These are phyloP conservation scores for Morpho deidamia DNA, from an alignment of 2,888 invertebrate species.

Conservation along the genomic window DNA sequence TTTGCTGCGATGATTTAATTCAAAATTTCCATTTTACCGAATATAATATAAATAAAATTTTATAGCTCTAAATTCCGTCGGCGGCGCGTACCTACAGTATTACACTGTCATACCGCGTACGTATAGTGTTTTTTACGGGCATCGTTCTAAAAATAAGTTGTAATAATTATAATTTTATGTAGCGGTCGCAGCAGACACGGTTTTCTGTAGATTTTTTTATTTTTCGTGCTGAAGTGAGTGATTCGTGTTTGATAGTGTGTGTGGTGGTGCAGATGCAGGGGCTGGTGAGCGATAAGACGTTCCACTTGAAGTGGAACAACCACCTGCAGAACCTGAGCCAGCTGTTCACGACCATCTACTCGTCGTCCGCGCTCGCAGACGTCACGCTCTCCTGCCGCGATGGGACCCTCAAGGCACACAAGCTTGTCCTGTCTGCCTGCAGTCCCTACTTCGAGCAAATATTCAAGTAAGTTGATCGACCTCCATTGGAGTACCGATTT, in stretches of 20 bases:
- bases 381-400: conserved; percentile 85
- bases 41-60: conserved; percentile 66
- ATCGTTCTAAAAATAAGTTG: conserved; percentile 79
- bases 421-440: conserved; percentile 85
- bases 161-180: conserved; percentile 79
- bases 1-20: conserved; percentile 50
- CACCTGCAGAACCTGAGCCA: conserved; percentile 84
- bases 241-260: conserved; percentile 61
- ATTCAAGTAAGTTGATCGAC: conserved; percentile 70
- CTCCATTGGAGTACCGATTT: conserved; percentile 1
- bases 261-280: conserved; percentile 76
- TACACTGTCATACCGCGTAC: conserved; percentile 78
- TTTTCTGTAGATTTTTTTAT: conserved; percentile 69
- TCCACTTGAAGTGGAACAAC: conserved; percentile 85
- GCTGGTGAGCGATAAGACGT: conserved; percentile 81
- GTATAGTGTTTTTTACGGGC: conserved; percentile 79
- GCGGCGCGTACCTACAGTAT: conserved; percentile 76
- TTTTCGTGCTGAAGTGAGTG: conserved; percentile 55
- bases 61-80: conserved; percentile 73
- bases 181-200: conserved; percentile 72
- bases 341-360: conserved; percentile 83
- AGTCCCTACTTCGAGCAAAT: conserved; percentile 87
- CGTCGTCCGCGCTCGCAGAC: conserved; percentile 83
- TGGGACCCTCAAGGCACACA: conserved; percentile 84
- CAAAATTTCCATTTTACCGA: conserved; percentile 51